These are phyloP conservation scores for Procapra przewalskii DNA, from an alignment of 2,113 vertebrate species.

Conservation along the genomic window DNA sequence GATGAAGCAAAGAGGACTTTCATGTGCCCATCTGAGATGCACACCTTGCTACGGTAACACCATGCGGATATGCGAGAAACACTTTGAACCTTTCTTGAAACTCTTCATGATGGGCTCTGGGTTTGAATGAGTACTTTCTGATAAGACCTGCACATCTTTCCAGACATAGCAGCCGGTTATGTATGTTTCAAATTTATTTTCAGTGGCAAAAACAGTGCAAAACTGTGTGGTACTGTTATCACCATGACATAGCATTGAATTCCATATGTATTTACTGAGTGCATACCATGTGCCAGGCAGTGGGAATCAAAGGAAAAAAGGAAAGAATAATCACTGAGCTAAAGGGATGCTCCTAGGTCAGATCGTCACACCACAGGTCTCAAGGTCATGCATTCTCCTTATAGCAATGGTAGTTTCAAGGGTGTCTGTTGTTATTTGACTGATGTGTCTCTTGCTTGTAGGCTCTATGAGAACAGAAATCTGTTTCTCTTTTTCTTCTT, in stretches of 20 bases:
- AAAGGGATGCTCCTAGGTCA: background rate
- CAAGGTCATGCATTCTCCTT: background rate
- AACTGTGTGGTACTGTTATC: background rate
- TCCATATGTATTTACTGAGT: background rate
- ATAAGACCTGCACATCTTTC: background rate
- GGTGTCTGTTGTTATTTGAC: background rate
- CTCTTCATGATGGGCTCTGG: background rate
- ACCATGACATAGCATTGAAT: background rate
- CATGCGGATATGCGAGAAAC: background rate
- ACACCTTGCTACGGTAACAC: background rate
- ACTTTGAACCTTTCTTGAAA: background rate
- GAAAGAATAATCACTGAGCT: background rate
- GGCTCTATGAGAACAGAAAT: background rate
- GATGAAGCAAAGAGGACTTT: background rate
- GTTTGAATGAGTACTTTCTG: background rate
- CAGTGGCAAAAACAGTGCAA: constrained; percentile 1
- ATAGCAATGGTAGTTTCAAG: background rate
- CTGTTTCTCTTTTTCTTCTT: background rate
- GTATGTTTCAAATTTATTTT: background rate
- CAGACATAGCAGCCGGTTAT: background rate
- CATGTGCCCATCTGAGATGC: background rate
- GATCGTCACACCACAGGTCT: background rate
- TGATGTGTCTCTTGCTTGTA: background rate
- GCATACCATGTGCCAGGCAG: background rate
- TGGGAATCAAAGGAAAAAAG: background rate